These are phyloP conservation scores for Scytalopus superciliaris DNA, from an alignment of 2,113 vertebrate genomes.

Conservation along the genomic window DNA sequence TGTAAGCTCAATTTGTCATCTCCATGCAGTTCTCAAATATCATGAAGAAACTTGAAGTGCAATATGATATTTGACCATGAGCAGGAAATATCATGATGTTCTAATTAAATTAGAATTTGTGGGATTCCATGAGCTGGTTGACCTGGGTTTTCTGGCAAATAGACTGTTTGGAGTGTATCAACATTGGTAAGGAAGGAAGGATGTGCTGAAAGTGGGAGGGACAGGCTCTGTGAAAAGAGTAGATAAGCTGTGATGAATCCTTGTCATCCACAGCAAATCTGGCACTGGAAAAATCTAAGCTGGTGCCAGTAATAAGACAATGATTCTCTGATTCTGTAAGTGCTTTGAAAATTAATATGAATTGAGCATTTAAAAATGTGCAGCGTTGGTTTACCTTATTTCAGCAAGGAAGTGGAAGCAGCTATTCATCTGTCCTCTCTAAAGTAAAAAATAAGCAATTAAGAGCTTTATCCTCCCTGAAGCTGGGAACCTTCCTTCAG, in stretches of 20 bases:
- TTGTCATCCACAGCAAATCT: rapidly evolving
- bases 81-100: background rate
- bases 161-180: background rate
- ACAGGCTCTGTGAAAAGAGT: background rate
- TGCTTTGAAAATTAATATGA: background rate
- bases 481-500: background rate
- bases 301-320: background rate
- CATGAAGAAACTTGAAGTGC: background rate
- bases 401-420: background rate
- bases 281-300: background rate
- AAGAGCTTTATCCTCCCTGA: background rate
- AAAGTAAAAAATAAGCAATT: background rate
- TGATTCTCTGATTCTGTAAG: background rate
- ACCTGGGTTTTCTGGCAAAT: background rate
- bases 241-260: background rate
- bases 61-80: background rate
- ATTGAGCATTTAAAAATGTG: background rate
- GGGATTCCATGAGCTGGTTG: background rate
- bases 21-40: background rate
- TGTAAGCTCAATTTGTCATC: background rate
- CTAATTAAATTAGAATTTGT: background rate
- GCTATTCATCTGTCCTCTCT: background rate
- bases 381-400: background rate
- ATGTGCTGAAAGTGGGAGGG: background rate
- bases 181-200: background rate